phyloP scores from a whole-genome alignment of 2,888 invertebrate species.

The Luffia ferchaultella region DNA sequence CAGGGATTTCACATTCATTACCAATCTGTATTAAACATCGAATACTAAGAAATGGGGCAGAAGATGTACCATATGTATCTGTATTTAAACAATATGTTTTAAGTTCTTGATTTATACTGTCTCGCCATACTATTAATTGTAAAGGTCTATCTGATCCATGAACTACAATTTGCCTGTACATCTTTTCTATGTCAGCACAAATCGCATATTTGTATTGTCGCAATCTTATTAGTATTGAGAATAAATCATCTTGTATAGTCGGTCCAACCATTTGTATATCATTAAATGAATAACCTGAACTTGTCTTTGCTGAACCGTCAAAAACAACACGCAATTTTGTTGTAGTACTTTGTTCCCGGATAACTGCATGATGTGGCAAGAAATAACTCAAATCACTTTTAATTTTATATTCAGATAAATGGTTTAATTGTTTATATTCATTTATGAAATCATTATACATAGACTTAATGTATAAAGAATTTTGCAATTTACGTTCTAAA shows the following conservation, averaged over 20 bases:
- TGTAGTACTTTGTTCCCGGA: slow-evolving; percentile 9
- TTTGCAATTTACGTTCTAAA: slow-evolving; percentile 12
- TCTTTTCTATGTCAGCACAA: slow-evolving; percentile 22
- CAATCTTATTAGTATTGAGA: slow-evolving; percentile 21
- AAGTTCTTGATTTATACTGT: slow-evolving; percentile 15
- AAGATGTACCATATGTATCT: slow-evolving; percentile 21
- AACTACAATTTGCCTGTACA: slow-evolving; percentile 23
- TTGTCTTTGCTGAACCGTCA: slow-evolving; percentile 12
- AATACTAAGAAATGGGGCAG: slow-evolving; percentile 23
- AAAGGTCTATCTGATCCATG: slow-evolving; percentile 18
- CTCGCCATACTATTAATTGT: slow-evolving; percentile 26
- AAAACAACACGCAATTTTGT: slow-evolving; percentile 16
- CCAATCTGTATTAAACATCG: slow-evolving; percentile 22
- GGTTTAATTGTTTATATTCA: slow-evolving; percentile 11
- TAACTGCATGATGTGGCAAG: slow-evolving; percentile 15
- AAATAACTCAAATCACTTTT: too few species aligned
- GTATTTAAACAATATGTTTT: slow-evolving; percentile 20
- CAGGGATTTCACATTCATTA: slow-evolving; percentile 18
- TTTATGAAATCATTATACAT: slow-evolving; percentile 14
- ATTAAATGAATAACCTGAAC: slow-evolving; percentile 16
- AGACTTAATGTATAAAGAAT: slow-evolving; percentile 8
- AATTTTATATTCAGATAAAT: too few species aligned
- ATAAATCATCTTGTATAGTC: slow-evolving; percentile 18
- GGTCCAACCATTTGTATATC: slow-evolving; percentile 19
- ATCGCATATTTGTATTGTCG: slow-evolving; percentile 18